phyloP scores from a whole-genome alignment of 2,113 vertebrate genomes.

The Onychostoma macrolepis region DNA sequence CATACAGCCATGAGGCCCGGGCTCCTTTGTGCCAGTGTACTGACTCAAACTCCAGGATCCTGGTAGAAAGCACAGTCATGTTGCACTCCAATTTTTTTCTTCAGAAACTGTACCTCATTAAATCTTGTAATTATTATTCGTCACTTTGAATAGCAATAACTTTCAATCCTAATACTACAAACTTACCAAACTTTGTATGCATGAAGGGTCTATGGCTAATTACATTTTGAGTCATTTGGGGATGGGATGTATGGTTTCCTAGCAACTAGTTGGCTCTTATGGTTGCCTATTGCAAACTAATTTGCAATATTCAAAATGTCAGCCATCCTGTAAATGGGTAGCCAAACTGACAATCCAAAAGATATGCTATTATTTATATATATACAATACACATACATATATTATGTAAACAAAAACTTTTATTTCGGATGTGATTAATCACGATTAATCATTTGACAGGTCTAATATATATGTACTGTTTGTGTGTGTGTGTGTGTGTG shows the following conservation, averaged over 20 bases:
- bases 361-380: no score
- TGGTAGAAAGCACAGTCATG: neutral
- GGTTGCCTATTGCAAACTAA: neutral
- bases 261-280: constrained; percentile 22
- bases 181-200: constrained; percentile 18
- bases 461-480: no score
- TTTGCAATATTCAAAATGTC: constrained; percentile 6
- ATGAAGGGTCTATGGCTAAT: constrained; percentile 7
- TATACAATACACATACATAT: no score
- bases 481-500: no score
- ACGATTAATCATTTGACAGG: no score
- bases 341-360: constrained; percentile 1
- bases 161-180: neutral
- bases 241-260: neutral
- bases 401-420: no score
- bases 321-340: neutral
- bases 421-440: no score
- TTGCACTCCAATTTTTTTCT: neutral
- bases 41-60: neutral
- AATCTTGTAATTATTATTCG: neutral
- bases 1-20: neutral
- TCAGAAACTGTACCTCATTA: neutral
- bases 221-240: neutral
- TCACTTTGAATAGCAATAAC: constrained; percentile 10
- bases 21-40: neutral